Evolutionary conservation across 2,113 vertebrate genomes (phyloP), one percentile per base, ranked within the genome.

Genomic region (Pimephales promelas): DNA sequence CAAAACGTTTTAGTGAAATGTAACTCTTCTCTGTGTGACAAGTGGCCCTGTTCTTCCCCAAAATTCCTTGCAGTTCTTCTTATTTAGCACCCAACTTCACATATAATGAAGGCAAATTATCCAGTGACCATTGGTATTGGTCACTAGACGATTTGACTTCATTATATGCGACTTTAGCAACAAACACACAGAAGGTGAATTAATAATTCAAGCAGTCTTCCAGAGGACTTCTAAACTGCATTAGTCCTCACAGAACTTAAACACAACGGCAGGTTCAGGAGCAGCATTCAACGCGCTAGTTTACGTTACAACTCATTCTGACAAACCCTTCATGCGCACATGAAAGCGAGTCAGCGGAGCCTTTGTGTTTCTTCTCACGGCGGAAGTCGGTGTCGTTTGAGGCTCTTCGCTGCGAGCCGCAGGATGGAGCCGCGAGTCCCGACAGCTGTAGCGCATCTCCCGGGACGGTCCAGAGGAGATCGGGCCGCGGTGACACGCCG

Each of bases 361-460:
- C 59, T 52, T 40, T 66, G 62, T 81, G 79, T 34, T 70, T 34
- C 68, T 28, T 81, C 45, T 36, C n/a, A n/a, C 43, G 5, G 75
- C 34, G 54, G 66, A 54, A 72, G 80, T 82, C 5, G 57, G n/a
- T 70, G 31, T n/a, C 18, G 14, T 75, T 83, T 74, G 22, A 82
- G 70, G 24, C 26, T 5, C 11, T 59, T 61, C 26, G 49, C 45
- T 68, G 71, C 61, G 20, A 70, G 31, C 36, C 10, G 22, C 64
- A 16, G 45, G 62, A 83, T 57, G 52, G 57, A 62, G 82, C 75
- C 34, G 62, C 86, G 88, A 89, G 91, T 88, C 24, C 89, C 90
- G 75, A 93, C 94, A 95, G 93, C 94, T 95, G 94, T 90, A 91
- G 77, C n/a, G 89, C 89, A 88, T 93, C 93, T 86, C 93, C 83